Conservation (phyloP, 2,113 vertebrate genomes). For the Bothrops jararaca region DNA sequence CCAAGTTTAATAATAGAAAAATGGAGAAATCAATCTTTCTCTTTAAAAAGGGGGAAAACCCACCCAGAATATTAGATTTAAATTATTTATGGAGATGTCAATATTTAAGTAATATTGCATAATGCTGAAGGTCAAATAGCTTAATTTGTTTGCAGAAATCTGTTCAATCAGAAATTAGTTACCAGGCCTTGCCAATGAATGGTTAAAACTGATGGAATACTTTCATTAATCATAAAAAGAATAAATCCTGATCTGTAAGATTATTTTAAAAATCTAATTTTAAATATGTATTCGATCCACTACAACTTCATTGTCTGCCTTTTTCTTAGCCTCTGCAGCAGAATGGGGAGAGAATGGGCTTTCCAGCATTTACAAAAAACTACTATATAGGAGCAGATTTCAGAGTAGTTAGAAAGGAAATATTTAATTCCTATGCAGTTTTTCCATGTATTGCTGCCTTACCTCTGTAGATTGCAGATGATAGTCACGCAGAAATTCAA, state of each 20-base stretch:
- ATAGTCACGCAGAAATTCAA: neutral
- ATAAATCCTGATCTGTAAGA: neutral
- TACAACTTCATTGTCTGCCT: neutral
- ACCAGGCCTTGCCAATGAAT: slow-evolving; percentile 45
- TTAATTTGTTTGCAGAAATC: slow-evolving; percentile 54
- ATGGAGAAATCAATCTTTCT: slow-evolving; percentile 72
- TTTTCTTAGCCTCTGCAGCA: neutral
- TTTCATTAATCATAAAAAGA: slow-evolving; percentile 49
- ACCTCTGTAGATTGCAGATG: neutral
- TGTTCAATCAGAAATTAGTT: slow-evolving; percentile 46
- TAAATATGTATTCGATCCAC: neutral
- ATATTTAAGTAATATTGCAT: slow-evolving; percentile 46
- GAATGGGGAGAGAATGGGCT: neutral
- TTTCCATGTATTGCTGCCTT: neutral
- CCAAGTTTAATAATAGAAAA: slow-evolving; percentile 73
- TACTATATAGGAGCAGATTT: neutral
- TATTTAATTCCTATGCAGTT: neutral
- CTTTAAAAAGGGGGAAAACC: slow-evolving; percentile 11
- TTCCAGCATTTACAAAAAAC: neutral
- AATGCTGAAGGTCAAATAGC: slow-evolving; percentile 36
- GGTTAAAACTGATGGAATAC: slow-evolving; percentile 49
- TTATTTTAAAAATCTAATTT: neutral
- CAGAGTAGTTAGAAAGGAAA: neutral
- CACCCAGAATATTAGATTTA: slow-evolving; percentile 56
- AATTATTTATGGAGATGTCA: slow-evolving; percentile 66